Conservation (phyloP, 2,797 vertebrate species). For the Buceros bicornis region DNA sequence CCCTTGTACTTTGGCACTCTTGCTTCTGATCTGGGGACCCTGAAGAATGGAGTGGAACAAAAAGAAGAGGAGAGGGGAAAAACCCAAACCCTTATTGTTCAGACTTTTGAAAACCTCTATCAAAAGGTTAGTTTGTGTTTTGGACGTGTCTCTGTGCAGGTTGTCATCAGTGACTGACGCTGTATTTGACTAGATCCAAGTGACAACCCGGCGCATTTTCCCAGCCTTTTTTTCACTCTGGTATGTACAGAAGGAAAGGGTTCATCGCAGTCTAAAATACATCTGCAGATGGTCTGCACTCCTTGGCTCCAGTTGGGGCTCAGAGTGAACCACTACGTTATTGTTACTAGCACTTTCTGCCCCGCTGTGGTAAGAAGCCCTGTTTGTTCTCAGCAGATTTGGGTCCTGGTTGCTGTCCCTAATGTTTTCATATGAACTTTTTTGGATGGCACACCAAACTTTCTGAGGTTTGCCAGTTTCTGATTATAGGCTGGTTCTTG, state of each 20-base stretch:
- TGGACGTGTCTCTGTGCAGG: constrained; percentile 52
- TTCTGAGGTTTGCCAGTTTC: constrained; percentile 43
- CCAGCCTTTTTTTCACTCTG: not conserved
- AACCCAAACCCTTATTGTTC: not conserved
- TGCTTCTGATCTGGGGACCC: constrained; percentile 7
- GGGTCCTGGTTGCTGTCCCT: not conserved
- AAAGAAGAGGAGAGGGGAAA: constrained; percentile 18
- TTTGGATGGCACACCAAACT: not conserved
- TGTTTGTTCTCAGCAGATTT: constrained; percentile 13
- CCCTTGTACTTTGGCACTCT: constrained; percentile 14
- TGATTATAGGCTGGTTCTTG: constrained; percentile 57
- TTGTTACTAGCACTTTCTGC: constrained; percentile 36
- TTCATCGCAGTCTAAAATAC: constrained; percentile 33
- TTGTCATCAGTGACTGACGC: constrained; percentile 57
- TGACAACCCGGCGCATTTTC: constrained; percentile 58
- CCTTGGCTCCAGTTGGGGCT: constrained; percentile 8
- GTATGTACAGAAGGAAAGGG: not conserved
- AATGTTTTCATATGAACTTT: constrained; percentile 3
- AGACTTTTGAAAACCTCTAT: constrained; percentile 23
- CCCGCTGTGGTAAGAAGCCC: not conserved
- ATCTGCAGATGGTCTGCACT: constrained; percentile 56
- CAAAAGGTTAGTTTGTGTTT: constrained; percentile 50
- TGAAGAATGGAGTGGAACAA: constrained; percentile 29
- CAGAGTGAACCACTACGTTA: constrained; percentile 28
- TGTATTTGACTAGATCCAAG: constrained; percentile 62